phyloP scores from a whole-genome alignment of 2,888 invertebrate genomes.

The Nudaria mundana region DNA sequence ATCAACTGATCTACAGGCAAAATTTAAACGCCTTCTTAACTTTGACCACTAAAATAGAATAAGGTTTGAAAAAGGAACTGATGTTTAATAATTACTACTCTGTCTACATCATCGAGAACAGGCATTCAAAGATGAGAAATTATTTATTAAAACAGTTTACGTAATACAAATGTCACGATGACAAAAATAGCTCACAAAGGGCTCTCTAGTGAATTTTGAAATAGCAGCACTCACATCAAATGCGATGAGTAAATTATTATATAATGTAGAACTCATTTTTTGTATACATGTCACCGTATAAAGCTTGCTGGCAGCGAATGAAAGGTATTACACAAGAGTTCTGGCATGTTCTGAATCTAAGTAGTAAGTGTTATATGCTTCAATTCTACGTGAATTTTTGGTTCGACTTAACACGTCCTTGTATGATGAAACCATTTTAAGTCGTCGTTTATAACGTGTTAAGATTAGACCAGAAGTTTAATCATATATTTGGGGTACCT shows the following conservation, averaged over 20 bases:
- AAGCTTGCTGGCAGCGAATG: not conserved
- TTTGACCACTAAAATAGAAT: too few relatives aligned
- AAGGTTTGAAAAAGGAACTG: too few relatives aligned
- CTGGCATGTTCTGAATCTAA: slow-evolving; percentile 8
- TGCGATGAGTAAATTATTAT: slow-evolving; percentile 8
- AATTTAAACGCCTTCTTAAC: too few relatives aligned
- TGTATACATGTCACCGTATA: slow-evolving; percentile 2
- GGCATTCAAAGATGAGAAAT: too few relatives aligned
- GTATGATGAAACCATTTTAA: slow-evolving; percentile 16
- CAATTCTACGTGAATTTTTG: slow-evolving; percentile 24
- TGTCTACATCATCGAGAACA: too few relatives aligned
- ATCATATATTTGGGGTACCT: too few relatives aligned
- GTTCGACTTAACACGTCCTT: slow-evolving; percentile 8
- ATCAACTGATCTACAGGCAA: too few relatives aligned
- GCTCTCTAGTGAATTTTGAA: slow-evolving; percentile 11
- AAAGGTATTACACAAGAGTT: slow-evolving; percentile 20
- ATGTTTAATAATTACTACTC: too few relatives aligned
- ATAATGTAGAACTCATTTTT: slow-evolving; percentile 5
- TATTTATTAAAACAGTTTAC: slow-evolving; percentile 1
- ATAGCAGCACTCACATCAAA: not conserved
- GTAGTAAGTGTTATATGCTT: slow-evolving; percentile 16
- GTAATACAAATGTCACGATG: not conserved
- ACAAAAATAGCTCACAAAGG: slow-evolving; percentile 4
- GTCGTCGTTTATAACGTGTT: too few relatives aligned
- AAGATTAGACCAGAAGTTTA: too few relatives aligned